Evolutionary conservation across 2,888 invertebrate species (phyloP).

Genomic region (Ferdinandea cuprea): DNA sequence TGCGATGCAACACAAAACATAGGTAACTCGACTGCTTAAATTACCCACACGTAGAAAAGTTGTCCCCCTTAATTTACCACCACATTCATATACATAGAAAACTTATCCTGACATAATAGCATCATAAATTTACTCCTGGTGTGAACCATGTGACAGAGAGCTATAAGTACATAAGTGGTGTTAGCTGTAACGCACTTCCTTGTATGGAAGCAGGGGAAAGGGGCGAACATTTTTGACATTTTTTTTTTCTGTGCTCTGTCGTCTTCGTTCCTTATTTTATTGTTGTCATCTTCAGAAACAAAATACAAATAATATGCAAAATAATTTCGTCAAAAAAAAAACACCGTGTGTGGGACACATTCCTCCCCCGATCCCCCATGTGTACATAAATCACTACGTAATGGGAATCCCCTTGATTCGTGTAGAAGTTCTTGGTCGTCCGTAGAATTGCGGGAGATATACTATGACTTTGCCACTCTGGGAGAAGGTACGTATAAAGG

Average conservation of each 20-base stretch:
- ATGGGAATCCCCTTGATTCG: slow-evolving; percentile 53
- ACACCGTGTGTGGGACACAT: background rate
- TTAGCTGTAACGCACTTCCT: slow-evolving; percentile 6
- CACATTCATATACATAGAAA: background rate
- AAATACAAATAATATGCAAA: slow-evolving; percentile 71
- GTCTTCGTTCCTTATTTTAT: slow-evolving; percentile 1
- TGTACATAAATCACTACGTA: slow-evolving; percentile 61
- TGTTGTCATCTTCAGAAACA: slow-evolving; percentile 54
- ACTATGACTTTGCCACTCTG: slow-evolving; percentile 24
- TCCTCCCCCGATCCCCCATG: background rate
- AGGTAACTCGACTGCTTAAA: slow-evolving; percentile 1
- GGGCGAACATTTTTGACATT: slow-evolving; percentile 54
- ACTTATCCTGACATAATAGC: slow-evolving; percentile 19
- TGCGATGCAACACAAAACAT: slow-evolving; percentile 13
- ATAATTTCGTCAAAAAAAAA: slow-evolving; percentile 63
- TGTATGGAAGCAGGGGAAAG: too few relatives aligned
- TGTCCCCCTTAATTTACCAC: slow-evolving; percentile 36
- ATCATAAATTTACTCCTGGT: slow-evolving; percentile 49
- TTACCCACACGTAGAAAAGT: slow-evolving; percentile 19
- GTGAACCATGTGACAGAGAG: slow-evolving; percentile 61
- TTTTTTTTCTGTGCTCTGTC: slow-evolving; percentile 37
- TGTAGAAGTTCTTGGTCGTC: background rate
- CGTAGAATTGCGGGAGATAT: slow-evolving; percentile 13
- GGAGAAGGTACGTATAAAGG: slow-evolving; percentile 9
- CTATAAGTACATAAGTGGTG: slow-evolving; percentile 40